phyloP scores from a whole-genome alignment of 2,888 invertebrate genomes.

The Eucera pruinosa region DNA sequence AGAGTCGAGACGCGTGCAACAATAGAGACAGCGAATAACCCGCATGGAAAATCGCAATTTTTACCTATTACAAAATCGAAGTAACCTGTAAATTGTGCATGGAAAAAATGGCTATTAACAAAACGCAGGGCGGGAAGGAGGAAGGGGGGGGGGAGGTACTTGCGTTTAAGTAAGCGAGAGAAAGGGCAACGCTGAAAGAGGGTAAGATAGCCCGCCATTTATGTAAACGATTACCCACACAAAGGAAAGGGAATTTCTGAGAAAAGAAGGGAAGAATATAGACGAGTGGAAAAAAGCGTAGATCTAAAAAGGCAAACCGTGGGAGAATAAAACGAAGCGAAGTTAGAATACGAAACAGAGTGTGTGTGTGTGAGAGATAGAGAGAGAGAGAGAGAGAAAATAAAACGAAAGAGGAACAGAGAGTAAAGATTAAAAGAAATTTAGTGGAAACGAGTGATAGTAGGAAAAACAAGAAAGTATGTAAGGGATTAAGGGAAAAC shows the following conservation, averaged over 20 bases:
- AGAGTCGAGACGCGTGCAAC: conserved; percentile 8
- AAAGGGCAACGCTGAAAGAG: neutral
- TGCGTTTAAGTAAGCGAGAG: too few species aligned
- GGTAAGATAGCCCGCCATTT: neutral
- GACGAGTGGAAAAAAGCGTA: too few species aligned
- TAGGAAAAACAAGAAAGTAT: neutral
- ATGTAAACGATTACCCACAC: neutral
- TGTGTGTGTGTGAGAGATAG: too few species aligned
- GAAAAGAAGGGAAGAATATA: neutral
- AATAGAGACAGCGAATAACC: too few species aligned
- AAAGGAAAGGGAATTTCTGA: neutral
- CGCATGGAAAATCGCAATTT: too few species aligned
- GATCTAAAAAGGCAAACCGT: neutral
- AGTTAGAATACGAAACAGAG: too few species aligned
- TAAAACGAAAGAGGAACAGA: neutral
- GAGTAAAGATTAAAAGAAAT: neutral
- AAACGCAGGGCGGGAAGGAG: too few species aligned
- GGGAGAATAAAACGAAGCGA: neutral
- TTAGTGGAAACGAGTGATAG: too few species aligned
- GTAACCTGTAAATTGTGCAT: too few species aligned
- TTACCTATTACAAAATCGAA: too few species aligned
- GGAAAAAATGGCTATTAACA: too few species aligned
- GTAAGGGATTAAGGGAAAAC: neutral
- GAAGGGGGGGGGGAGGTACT: too few species aligned
- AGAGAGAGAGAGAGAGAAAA: neutral